phyloP scores from a whole-genome alignment of 2,113 vertebrate genomes.

The Neodontobutis hainanensis region DNA sequence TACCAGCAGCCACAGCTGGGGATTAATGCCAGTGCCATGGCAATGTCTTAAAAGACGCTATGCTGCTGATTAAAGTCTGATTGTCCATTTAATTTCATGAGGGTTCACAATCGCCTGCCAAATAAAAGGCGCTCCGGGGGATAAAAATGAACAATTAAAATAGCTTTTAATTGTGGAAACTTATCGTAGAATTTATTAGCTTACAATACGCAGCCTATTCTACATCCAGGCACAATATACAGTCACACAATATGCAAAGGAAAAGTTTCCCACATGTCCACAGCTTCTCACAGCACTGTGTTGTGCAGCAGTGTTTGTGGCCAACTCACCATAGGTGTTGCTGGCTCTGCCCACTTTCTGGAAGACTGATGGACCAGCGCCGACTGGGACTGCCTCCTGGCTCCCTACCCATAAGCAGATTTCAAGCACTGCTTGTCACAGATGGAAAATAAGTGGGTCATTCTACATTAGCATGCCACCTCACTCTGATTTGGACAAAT shows the following conservation, averaged over 20 bases:
- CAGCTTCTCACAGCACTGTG: conserved; percentile 21
- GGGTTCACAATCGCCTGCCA: conserved; percentile 44
- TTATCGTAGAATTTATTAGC: neutral
- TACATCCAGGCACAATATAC: conserved; percentile 4
- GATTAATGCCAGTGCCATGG: conserved; percentile 70
- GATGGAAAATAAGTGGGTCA: conserved; percentile 75
- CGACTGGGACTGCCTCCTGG: conserved; percentile 65
- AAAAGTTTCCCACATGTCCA: conserved; percentile 28
- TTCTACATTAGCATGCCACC: conserved; percentile 56
- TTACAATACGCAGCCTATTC: conserved; percentile 8
- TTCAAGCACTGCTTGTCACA: conserved; percentile 76
- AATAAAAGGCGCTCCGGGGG: conserved; percentile 23
- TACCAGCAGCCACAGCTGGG: conserved; percentile 72
- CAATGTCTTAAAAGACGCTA: conserved; percentile 70
- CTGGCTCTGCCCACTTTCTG: conserved; percentile 71
- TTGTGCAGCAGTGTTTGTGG: conserved; percentile 49
- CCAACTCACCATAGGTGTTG: conserved; percentile 65
- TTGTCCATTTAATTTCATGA: conserved; percentile 70
- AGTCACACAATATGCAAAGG: neutral
- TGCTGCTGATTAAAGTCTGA: conserved; percentile 73
- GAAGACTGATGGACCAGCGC: conserved; percentile 72
- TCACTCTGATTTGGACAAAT: conserved; percentile 28
- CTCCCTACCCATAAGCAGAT: conserved; percentile 63
- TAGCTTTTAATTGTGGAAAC: conserved; percentile 17
- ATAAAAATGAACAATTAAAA: conserved; percentile 20